A percentile compares a stretch with the other conserved stretches of the same genome.
Conservation (phyloP, 1,140 invertebrate species). For the Camponotus vicinus region DNA sequence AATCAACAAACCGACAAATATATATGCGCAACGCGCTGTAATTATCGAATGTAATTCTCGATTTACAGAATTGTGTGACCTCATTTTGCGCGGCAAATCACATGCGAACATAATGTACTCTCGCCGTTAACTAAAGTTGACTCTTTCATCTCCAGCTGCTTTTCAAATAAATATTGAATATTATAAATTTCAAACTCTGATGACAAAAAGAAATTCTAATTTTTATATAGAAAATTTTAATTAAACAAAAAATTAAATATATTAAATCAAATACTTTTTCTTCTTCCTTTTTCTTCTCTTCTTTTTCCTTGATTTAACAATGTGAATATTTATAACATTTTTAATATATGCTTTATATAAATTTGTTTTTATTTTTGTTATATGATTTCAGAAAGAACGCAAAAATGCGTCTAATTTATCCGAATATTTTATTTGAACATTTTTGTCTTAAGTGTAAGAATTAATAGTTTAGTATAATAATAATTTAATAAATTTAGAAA, state of each 20-base stretch:
- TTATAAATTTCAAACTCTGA: not conserved
- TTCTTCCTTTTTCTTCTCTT: too few species aligned
- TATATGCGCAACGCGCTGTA: slow-evolving; percentile 17
- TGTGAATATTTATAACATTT: not conserved
- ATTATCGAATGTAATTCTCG: slow-evolving; percentile 47
- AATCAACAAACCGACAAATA: slow-evolving; percentile 55
- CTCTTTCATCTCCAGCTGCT: not conserved
- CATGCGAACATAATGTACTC: not conserved
- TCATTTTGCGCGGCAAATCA: not conserved
- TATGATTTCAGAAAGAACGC: not conserved
- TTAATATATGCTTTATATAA: not conserved
- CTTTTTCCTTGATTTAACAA: not conserved
- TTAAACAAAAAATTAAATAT: not conserved
- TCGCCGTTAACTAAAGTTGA: slow-evolving; percentile 9
- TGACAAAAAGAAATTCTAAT: not conserved
- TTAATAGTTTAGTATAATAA: not conserved
- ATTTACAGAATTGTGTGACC: slow-evolving; percentile 20
- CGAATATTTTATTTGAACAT: not conserved
- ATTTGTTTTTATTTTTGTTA: not conserved
- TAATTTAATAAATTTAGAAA: not conserved
- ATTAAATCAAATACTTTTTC: not conserved
- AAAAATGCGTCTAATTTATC: not conserved
- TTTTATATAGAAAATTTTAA: not conserved
- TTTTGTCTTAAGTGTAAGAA: not conserved
- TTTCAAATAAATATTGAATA: slow-evolving; percentile 24